Percentiles rank a stretch among this genome's conserved stretches.
phyloP scores from a whole-genome alignment of 2,113 vertebrate genomes.

The Turdus rufiventris region DNA sequence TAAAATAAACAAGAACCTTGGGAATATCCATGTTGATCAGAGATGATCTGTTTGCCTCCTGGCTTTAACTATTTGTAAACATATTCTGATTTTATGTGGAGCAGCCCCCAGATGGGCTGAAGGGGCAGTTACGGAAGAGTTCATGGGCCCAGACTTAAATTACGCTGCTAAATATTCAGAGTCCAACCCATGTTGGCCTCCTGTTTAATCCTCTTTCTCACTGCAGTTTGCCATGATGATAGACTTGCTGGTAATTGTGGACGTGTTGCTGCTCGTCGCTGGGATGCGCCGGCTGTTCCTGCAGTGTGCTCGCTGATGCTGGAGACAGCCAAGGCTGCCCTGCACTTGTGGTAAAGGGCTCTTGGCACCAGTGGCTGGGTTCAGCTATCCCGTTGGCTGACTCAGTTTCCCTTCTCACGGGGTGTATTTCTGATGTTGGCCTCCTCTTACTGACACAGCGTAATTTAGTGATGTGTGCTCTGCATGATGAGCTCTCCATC shows the following conservation, averaged over 20 bases:
- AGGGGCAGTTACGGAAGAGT: background rate
- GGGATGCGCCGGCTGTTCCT: background rate
- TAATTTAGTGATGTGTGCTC: background rate
- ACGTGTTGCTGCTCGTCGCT: background rate
- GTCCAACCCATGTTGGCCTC: background rate
- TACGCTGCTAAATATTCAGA: background rate
- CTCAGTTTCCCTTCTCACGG: background rate
- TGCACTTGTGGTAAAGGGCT: background rate
- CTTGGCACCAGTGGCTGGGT: background rate
- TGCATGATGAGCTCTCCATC: background rate
- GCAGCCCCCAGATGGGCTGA: background rate
- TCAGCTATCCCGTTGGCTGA: background rate
- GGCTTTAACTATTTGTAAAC: background rate
- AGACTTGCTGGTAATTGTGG: background rate
- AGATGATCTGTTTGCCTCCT: background rate
- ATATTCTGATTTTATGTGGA: background rate
- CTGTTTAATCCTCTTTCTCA: conserved; percentile 26
- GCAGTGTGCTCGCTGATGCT: background rate
- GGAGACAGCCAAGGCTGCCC: background rate
- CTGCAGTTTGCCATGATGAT: conserved; percentile 3
- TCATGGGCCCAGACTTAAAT: background rate
- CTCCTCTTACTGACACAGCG: background rate
- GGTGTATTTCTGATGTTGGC: background rate
- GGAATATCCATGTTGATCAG: background rate
- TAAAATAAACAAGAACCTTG: background rate